A percentile compares a stretch with the other conserved stretches of the same genome.
Conservation (phyloP, 1,140 invertebrate genomes). For the Polyergus mexicanus region DNA sequence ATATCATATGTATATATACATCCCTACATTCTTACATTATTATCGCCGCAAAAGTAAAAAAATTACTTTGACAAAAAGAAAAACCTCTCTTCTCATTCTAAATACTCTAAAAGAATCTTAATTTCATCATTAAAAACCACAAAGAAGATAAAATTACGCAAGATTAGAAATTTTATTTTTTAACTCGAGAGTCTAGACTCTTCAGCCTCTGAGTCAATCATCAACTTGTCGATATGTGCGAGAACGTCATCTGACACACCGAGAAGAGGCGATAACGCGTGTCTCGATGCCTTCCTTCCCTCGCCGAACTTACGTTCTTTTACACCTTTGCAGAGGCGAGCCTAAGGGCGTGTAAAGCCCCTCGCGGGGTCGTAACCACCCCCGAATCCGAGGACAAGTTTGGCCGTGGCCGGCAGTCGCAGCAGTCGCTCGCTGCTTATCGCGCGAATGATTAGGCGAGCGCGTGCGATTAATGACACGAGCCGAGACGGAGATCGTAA, state of each 20-base stretch:
- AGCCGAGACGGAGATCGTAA: conserved; percentile 67
- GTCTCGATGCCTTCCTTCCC: neutral
- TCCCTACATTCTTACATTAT: conserved; percentile 7
- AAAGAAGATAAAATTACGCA: neutral
- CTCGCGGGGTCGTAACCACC: conserved; percentile 69
- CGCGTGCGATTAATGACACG: conserved; percentile 58
- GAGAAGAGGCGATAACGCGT: conserved; percentile 33
- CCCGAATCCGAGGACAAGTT: conserved; percentile 69
- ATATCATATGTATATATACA: neutral
- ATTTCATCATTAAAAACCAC: neutral
- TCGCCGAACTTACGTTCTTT: conserved; percentile 67
- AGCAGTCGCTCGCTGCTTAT: conserved; percentile 64
- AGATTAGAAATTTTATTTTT: neutral
- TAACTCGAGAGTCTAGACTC: conserved; percentile 6
- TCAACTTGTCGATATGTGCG: conserved; percentile 8
- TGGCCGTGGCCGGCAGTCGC: conserved; percentile 63
- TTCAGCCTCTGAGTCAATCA: neutral
- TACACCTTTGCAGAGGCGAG: conserved; percentile 73
- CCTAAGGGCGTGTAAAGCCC: conserved; percentile 67
- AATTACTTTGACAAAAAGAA: neutral
- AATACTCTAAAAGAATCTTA: neutral
- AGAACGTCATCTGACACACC: neutral
- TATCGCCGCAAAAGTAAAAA: neutral
- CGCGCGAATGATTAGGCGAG: conserved; percentile 69
- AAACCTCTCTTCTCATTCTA: neutral